phyloP scores from a whole-genome alignment of 2,113 vertebrate species.

The Atlantisia rogersi region DNA sequence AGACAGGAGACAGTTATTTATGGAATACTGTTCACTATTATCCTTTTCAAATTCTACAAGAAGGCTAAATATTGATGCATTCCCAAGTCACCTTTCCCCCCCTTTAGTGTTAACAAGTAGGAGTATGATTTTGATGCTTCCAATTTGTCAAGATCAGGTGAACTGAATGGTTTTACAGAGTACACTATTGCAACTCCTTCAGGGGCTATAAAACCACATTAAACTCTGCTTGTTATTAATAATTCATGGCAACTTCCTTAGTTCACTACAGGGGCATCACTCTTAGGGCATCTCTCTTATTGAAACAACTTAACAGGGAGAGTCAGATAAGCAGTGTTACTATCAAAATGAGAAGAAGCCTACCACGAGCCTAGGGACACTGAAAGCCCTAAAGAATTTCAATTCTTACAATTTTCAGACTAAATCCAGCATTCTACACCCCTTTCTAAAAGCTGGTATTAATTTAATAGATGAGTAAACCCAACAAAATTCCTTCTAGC shows the following conservation, averaged over 20 bases:
- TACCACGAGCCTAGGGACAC: not conserved
- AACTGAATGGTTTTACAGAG: slow-evolving; percentile 46
- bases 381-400: not conserved
- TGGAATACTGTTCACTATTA: slow-evolving; percentile 42
- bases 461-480: not conserved
- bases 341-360: slow-evolving; percentile 7
- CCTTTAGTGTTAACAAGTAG: slow-evolving; percentile 49
- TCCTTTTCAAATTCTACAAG: slow-evolving; percentile 45
- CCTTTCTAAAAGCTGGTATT: not conserved
- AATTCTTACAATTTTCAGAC: not conserved
- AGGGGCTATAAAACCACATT: slow-evolving; percentile 60
- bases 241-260: slow-evolving; percentile 70
- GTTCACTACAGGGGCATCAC: slow-evolving; percentile 63
- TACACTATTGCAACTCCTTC: slow-evolving; percentile 42
- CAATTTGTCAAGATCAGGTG: slow-evolving; percentile 74
- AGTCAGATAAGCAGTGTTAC: slow-evolving; percentile 39
- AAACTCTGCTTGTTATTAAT: slow-evolving; percentile 64
- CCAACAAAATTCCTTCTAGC: not conserved
- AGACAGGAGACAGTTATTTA: slow-evolving; percentile 57
- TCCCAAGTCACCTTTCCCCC: slow-evolving; percentile 47
- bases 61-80: slow-evolving; percentile 47
- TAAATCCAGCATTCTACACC: not conserved
- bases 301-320: slow-evolving; percentile 33
- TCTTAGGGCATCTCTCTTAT: slow-evolving; percentile 51
- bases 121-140: slow-evolving; percentile 50